Base-by-base conservation (phyloP, 2,888 invertebrate genomes). In the Eutolmus rufibarbis region DNA sequence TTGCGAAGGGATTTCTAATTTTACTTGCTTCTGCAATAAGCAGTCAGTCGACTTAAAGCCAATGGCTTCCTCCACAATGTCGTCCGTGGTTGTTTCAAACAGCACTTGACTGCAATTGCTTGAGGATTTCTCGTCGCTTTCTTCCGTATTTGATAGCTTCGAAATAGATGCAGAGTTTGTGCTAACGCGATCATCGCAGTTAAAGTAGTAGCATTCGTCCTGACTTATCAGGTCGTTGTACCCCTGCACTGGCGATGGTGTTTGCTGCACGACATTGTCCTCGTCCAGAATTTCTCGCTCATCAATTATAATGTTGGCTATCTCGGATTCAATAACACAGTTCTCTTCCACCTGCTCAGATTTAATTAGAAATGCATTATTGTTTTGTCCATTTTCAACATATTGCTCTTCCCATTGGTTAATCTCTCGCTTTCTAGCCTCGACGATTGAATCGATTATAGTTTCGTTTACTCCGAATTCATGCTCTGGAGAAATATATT, bases 401-500 rank as follows among this genome's bases (percentile, higher is more conserved):
- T 31, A 37, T 40, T 84, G 40, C n/a, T 57, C 56, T n/a, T 74
- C 74, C 87, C 28, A 74, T 56, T 66, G 81, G 7, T 81, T 28
- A 28, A 46, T 86, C 51, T 84, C 77, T 7, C 66, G 43, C 3
- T 88, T 43, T 43, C 57, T 40, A 14, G 84, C 79, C 31, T 88
- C 85, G 14, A 84, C 84, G 8, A 87, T 87, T 19, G 88, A 43
- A 2, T 82, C 88, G 23, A 81, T 88, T 12, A 88, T 88, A 19
- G 87, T 88, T 74, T 88, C 88, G 51, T 88, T 74, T 8, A 87
- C 87, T 28, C 51, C 37, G 37, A 88, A 88, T 12, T 87, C 87
- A 79, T 81, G 85, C 5, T 88, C 88, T 46, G 88, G 87, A 28
- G 88, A 87, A 16, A 88, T 87, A 43, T 88, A 88, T 74, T 88